Base-by-base conservation (phyloP, 1,140 invertebrate species). In the Nixonia krombeini region DNA sequence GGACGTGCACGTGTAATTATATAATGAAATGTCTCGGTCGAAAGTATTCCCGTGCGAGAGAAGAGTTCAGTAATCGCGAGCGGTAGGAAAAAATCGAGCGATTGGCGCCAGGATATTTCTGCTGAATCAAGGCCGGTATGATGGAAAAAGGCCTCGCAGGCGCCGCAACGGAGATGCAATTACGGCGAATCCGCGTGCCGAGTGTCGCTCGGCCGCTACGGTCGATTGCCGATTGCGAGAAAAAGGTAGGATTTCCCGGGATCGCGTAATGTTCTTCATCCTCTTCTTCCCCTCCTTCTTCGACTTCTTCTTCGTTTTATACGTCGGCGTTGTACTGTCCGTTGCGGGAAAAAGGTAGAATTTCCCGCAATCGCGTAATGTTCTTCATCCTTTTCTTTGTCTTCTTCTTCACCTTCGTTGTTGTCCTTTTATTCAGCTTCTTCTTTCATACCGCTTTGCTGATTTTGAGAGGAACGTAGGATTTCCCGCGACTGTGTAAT, bases 131-230 rank as follows among this genome's bases (percentile, higher is more conserved):
- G 66, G 73, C 42, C 58, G 68, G 61, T 72, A 59, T 56, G 68
- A 18, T 25, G 68, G 74, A 76, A 75, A 79, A 75, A 79, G 75
- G 76, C 76, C 55, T 57, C 51, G 59, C 21, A 71, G 57, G 72
- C 59, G 74, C 71, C 69, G 70, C 67, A 61, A 37, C 46, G 40
- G 63, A 70, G 51, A 45, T 29, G 44, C 62, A 63, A 78, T 74
- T 73, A 72, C 57, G 47, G 59, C 56, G 37, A 69, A 76, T 74
- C 66, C 51, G 52, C 64, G 62, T 65, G 55, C 44, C 56, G 35
- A 35, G 38, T 62, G 65, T 62, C 58, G 52, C 47, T 51, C 35
- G 37, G 38, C 7, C 9, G 41, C 46, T 41, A 49, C 41, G 31
- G n/a, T 23, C 18, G 26, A 35, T 38, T 23, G 49, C n/a, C 42